Evolutionary conservation across 2,888 invertebrate genomes (phyloP).

Genomic region (Chrysolina oricalcia): DNA sequence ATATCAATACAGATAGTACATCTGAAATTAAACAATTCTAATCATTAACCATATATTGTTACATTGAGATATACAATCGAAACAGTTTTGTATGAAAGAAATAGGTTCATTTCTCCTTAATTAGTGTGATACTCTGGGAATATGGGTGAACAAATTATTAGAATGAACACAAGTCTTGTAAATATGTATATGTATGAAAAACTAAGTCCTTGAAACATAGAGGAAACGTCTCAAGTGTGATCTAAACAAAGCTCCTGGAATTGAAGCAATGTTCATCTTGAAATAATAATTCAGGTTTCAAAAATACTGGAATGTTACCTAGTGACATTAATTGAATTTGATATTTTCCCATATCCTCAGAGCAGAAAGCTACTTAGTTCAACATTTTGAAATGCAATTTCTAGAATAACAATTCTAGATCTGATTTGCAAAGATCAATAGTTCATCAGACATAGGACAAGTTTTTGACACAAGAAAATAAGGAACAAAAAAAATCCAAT

Average conservation of each 20-base stretch:
- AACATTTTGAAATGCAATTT: neutral
- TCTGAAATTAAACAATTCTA: slow-evolving; percentile 12
- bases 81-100: slow-evolving; percentile 34
- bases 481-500: slow-evolving; percentile 13
- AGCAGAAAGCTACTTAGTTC: neutral
- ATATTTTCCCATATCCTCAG: slow-evolving; percentile 9
- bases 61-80: slow-evolving; percentile 50
- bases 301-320: slow-evolving; percentile 5
- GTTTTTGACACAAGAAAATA: slow-evolving; percentile 29
- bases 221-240: too few relatives aligned
- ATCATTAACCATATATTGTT: slow-evolving; percentile 52
- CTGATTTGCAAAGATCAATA: neutral
- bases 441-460: slow-evolving; percentile 19
- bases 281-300: too few relatives aligned
- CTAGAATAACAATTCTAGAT: slow-evolving; percentile 11
- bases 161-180: neutral
- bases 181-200: neutral
- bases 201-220: too few relatives aligned
- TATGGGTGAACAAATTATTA: slow-evolving; percentile 10
- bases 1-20: too few relatives aligned
- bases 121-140: neutral
- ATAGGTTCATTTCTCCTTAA: slow-evolving; percentile 5
- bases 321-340: neutral
- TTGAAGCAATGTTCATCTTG: too few relatives aligned
- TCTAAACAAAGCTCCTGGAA: too few relatives aligned